Base-by-base conservation (phyloP, 2,888 invertebrate genomes). In the Entomobrya multifasciata region DNA sequence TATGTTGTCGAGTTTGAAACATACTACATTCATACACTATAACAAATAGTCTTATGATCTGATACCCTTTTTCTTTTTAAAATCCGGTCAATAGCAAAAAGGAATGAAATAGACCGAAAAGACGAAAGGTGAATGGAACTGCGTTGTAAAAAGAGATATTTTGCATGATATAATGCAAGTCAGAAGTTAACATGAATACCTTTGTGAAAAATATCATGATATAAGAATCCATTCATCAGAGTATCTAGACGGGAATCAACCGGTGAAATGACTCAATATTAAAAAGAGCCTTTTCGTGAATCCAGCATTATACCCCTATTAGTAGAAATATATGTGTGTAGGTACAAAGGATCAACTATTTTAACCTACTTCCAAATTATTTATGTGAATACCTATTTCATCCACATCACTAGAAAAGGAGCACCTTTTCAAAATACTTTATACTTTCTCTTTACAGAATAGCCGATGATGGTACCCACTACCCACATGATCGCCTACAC, bases 321-420 rank as follows among this genome's bases (percentile, higher is more conserved):
- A 36, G 36, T 8, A 44, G 3, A 44, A 17, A 41, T n/a, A 55
- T 36, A 60, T 10, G 22, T 60, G 25, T 60, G 27, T 52, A 17
- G 17, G 17, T 52, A n/a, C n/a, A 52, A 67, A 67, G 67, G 67
- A 67, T 67, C 17, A 41, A 15, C 67, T 17, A 41, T n/a, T 67
- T 36, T 41, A 67, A 67, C 67, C 67, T 67, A 67, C 67, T 67
- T 67, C 6, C 67, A 67, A 67, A 67, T 67, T 67, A 67, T 52
- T 52, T 52, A 17, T 52, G 52, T 17, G n/a, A 10, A 17, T 17
- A 52, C 6, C 15, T 20, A 20, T 36, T 6, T 36, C 36, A 36
- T 8, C 8, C 4, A 4, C 36, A 4, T 36, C 36, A 36, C 36
- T 36, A 36, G 5, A 36, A 36, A 36, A 36, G 8, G 36, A 36